Evolutionary conservation across 1,140 invertebrate genomes (phyloP).

Genomic region (Pseudomyrmex flavicornis): DNA sequence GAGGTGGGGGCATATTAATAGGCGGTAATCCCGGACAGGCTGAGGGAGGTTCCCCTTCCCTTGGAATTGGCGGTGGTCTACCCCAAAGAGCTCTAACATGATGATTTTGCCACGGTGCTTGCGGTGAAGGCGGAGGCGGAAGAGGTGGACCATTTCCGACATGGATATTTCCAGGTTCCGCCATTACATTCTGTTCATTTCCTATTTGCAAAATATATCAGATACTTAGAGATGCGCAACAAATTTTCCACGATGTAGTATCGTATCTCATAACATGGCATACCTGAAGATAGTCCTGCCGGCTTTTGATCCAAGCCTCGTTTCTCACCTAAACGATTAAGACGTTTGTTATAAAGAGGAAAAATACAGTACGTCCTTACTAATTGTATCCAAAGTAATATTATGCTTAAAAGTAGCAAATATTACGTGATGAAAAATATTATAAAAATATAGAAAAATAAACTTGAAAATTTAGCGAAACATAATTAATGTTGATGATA

Average conservation of each 20-base stretch:
- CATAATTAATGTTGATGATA: conserved; percentile 18
- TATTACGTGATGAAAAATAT: conserved; percentile 63
- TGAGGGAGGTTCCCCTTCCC: conserved; percentile 75
- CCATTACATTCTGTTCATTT: conserved; percentile 76
- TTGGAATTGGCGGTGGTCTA: conserved; percentile 77
- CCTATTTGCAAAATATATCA: conserved; percentile 66
- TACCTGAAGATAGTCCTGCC: conserved; percentile 68
- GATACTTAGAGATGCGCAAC: not conserved
- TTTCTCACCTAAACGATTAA: conserved; percentile 81
- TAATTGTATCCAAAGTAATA: conserved; percentile 33
- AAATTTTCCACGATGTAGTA: conserved; percentile 21
- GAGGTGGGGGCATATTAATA: conserved; percentile 82
- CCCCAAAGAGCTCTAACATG: conserved; percentile 78
- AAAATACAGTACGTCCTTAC: conserved; percentile 10
- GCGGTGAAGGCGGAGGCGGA: conserved; percentile 69
- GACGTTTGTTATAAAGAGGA: conserved; percentile 62
- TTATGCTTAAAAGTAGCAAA: conserved; percentile 58
- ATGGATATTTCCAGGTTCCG: conserved; percentile 69
- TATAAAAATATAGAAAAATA: conserved; percentile 17
- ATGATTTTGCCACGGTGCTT: conserved; percentile 79
- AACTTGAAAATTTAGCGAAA: not conserved
- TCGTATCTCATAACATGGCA: conserved; percentile 20
- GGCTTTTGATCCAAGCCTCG: conserved; percentile 78
- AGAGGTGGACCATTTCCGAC: conserved; percentile 69
- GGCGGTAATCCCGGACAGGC: conserved; percentile 77